Evolutionary conservation across 2,113 vertebrate genomes (phyloP).

Genomic region (Psittacula cyanocephala): DNA sequence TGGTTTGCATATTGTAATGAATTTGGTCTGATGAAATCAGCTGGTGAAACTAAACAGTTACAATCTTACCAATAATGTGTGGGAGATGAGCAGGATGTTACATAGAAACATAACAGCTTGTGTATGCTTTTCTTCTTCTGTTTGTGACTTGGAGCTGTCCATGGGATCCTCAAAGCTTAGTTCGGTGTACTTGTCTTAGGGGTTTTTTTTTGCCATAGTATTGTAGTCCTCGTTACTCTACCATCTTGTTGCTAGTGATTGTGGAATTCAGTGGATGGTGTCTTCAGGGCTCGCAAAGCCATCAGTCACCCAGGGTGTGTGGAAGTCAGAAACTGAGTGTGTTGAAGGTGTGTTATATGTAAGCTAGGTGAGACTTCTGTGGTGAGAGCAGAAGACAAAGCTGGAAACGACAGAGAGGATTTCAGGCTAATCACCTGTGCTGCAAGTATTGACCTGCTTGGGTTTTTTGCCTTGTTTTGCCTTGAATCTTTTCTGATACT

Average conservation of each 20-base stretch:
- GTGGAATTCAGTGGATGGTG: background rate
- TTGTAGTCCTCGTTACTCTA: background rate
- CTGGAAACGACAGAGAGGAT: background rate
- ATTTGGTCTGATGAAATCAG: background rate
- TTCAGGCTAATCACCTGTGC: background rate
- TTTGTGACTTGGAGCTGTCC: background rate
- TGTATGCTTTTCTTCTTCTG: background rate
- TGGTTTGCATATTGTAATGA: background rate
- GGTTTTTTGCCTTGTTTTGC: background rate
- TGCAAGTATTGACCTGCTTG: background rate
- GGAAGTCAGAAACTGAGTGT: background rate
- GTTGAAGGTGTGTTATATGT: background rate
- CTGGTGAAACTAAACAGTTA: background rate
- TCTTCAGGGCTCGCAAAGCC: background rate
- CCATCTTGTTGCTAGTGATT: background rate
- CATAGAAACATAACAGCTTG: background rate
- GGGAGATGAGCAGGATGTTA: background rate
- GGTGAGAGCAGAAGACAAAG: background rate
- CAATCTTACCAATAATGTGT: background rate
- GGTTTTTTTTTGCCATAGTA: fast-evolving
- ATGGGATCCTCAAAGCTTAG: background rate
- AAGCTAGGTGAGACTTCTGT: background rate
- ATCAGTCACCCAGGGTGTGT: background rate
- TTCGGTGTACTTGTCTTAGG: background rate
- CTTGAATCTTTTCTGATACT: background rate